phyloP scores from a whole-genome alignment of 2,888 invertebrate genomes.

The Alviniconcha strummeri region DNA sequence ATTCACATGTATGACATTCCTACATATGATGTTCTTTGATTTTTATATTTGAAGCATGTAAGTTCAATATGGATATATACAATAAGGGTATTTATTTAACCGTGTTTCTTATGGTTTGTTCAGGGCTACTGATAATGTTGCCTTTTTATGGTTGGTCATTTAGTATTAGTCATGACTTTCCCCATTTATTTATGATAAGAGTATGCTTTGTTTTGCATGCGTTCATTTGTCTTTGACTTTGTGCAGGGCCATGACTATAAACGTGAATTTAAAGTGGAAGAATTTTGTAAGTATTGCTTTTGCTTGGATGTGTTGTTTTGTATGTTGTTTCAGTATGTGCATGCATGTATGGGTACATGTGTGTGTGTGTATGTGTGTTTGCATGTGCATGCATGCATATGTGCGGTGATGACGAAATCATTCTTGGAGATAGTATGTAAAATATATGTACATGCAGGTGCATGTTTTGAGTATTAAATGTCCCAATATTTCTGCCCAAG shows the following conservation, averaged over 20 bases:
- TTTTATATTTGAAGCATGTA: not conserved
- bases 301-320: conserved; percentile 2
- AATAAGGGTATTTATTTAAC: no score
- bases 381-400: not conserved
- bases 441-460: no score
- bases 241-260: conserved; percentile 87
- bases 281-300: conserved; percentile 81
- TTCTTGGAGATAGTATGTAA: no score
- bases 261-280: conserved; percentile 90
- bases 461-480: no score
- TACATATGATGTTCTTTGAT: conserved; percentile 2
- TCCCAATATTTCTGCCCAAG: no score
- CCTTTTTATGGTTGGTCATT: no score
- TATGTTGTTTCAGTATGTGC: not conserved
- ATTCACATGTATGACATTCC: not conserved
- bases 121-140: no score
- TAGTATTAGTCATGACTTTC: no score
- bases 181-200: no score
- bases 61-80: no score
- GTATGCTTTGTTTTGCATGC: not conserved
- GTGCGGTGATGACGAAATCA: no score
- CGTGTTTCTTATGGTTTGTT: no score
- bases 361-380: not conserved
- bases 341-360: not conserved
- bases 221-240: not conserved